A percentile compares a stretch with the other conserved stretches of the same genome.
Conservation (phyloP, 2,888 invertebrate genomes). For the Tiliacea aurago region DNA sequence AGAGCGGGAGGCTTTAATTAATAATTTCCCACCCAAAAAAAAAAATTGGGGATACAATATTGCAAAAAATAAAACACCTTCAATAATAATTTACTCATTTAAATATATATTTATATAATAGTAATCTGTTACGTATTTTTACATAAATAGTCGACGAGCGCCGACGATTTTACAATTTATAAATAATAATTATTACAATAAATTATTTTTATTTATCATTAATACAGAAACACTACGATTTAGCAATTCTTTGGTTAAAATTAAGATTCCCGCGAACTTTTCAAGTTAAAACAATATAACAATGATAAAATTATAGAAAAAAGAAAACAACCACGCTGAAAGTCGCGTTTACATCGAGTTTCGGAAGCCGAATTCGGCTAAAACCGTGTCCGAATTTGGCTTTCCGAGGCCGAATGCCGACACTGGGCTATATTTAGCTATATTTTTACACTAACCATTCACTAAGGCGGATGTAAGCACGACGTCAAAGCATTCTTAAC, state of each 20-base stretch:
- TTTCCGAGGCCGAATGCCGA: conserved; percentile 48
- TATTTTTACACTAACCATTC: conserved; percentile 62
- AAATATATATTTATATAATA: conserved; percentile 87
- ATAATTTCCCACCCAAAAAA: too few species aligned
- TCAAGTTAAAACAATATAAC: conserved; percentile 79
- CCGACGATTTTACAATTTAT: conserved; percentile 65
- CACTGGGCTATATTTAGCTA: conserved; percentile 46
- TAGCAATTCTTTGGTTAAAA: conserved; percentile 84
- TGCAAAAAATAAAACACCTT: conserved; percentile 57
- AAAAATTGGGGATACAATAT: not conserved
- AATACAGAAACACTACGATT: conserved; percentile 76
- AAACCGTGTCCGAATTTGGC: conserved; percentile 44
- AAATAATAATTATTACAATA: conserved; percentile 73
- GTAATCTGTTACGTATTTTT: conserved; percentile 85
- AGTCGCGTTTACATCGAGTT: conserved; percentile 66
- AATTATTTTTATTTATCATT: conserved; percentile 73
- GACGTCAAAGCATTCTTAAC: conserved; percentile 60
- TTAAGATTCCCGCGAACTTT: conserved; percentile 76
- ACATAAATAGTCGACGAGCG: conserved; percentile 70
- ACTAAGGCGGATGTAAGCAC: conserved; percentile 60
- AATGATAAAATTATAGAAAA: conserved; percentile 74
- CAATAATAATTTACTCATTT: conserved; percentile 82
- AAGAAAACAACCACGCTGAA: conserved; percentile 75
- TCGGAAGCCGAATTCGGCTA: conserved; percentile 44
- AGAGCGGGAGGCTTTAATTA: too few species aligned